Percentiles rank a stretch among this genome's conserved stretches.
phyloP scores from a whole-genome alignment of 2,888 invertebrate genomes.

The Norana najaformis region DNA sequence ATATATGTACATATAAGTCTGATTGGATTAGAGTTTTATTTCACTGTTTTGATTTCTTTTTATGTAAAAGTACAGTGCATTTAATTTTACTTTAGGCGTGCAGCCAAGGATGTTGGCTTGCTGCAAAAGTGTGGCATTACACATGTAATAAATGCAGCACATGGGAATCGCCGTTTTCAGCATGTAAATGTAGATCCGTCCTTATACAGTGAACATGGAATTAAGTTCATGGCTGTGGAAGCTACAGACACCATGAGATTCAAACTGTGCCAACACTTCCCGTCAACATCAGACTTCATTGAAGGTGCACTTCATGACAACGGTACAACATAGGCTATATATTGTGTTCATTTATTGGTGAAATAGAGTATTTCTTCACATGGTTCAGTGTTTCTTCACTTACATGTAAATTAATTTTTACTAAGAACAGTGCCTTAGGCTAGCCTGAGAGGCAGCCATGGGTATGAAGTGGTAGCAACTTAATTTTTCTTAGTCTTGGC shows the following conservation, averaged over 20 bases:
- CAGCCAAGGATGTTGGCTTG: conserved; percentile 1
- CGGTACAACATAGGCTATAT: conserved; percentile 5
- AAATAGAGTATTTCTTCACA: background rate
- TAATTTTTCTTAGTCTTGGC: too few species aligned
- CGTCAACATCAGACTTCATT: background rate
- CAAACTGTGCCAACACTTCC: background rate
- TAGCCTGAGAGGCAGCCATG: too few species aligned
- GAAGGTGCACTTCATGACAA: background rate
- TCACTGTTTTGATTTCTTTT: background rate
- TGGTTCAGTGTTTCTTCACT: background rate
- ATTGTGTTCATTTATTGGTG: background rate
- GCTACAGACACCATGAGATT: conserved; percentile 16
- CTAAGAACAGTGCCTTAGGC: too few species aligned
- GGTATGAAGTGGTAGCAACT: too few species aligned
- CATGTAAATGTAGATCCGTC: conserved; percentile 16
- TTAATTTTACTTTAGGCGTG: background rate
- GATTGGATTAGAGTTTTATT: background rate
- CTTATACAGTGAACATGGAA: background rate
- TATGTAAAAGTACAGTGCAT: background rate
- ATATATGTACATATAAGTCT: background rate
- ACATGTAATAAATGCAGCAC: conserved; percentile 18
- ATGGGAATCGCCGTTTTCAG: background rate
- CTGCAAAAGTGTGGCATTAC: background rate
- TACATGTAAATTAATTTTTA: background rate
- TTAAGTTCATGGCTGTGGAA: conserved; percentile 19